phyloP scores from a whole-genome alignment of 2,797 vertebrate species.

The Urophycis tenuis region DNA sequence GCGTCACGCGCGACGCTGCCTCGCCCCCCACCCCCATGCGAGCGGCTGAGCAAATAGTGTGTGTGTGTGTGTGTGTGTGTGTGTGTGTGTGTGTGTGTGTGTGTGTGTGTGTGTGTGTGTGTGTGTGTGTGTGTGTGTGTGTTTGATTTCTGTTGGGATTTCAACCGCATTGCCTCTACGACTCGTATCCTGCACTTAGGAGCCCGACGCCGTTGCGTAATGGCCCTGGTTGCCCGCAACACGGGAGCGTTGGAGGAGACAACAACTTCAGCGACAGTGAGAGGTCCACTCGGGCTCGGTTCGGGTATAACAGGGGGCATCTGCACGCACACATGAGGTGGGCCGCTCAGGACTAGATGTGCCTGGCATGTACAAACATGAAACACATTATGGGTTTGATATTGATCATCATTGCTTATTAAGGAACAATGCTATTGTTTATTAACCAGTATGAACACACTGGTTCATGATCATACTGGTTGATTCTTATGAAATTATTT shows the following conservation, averaged over 20 bases:
- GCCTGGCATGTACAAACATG: neutral
- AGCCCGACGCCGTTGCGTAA: neutral
- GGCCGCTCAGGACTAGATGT: neutral
- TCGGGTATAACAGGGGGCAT: no score
- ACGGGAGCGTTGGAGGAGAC: neutral
- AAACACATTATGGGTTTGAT: neutral
- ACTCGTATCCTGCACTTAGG: neutral
- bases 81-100: neutral
- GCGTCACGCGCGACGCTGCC: conserved; percentile 43
- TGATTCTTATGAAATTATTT: no score
- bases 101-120: neutral
- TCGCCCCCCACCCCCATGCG: conserved; percentile 31
- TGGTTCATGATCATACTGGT: no score
- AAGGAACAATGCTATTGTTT: no score
- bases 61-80: neutral
- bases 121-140: neutral
- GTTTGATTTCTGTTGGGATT: neutral
- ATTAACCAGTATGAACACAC: no score
- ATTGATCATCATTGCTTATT: neutral
- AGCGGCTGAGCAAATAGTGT: conserved; percentile 51
- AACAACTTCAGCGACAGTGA: neutral
- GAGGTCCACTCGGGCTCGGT: no score
- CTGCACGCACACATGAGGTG: neutral
- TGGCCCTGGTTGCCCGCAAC: neutral
- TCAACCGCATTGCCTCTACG: neutral